phyloP scores from a whole-genome alignment of 2,888 invertebrate species.

The Xestia xanthographa region DNA sequence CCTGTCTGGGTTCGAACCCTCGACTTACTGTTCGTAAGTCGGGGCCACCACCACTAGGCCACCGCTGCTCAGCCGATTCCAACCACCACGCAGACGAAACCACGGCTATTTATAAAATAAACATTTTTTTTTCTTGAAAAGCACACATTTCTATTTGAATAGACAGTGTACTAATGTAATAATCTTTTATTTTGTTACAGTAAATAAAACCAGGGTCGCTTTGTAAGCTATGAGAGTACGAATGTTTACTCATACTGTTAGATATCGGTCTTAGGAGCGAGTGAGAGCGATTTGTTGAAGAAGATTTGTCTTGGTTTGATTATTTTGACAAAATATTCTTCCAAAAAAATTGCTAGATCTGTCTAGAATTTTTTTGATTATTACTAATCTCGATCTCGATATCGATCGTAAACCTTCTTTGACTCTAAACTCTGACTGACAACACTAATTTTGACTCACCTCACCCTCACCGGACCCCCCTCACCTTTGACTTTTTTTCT shows the following conservation, averaged over 20 bases:
- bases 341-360: background rate
- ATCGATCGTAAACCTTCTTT: too few species aligned
- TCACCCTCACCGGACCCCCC: too few species aligned
- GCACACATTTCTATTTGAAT: background rate
- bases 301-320: background rate
- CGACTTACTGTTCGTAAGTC: too few species aligned
- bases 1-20: too few species aligned
- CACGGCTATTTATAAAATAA: background rate
- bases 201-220: constrained; percentile 29
- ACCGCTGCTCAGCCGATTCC: too few species aligned
- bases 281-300: background rate
- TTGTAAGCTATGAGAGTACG: constrained; percentile 2
- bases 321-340: background rate
- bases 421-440: too few species aligned
- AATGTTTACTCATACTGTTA: constrained; percentile 32
- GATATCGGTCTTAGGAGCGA: background rate
- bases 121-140: background rate
- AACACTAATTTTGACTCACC: too few species aligned
- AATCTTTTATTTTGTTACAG: constrained; percentile 34
- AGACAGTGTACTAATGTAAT: constrained; percentile 19
- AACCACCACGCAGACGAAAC: background rate
- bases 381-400: too few species aligned
- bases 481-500: too few species aligned
- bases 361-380: too few species aligned
- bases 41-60: too few species aligned